Percentiles rank a stretch among this genome's conserved stretches.
phyloP scores from a whole-genome alignment of 2,888 invertebrate genomes.

The Lithodes maja region DNA sequence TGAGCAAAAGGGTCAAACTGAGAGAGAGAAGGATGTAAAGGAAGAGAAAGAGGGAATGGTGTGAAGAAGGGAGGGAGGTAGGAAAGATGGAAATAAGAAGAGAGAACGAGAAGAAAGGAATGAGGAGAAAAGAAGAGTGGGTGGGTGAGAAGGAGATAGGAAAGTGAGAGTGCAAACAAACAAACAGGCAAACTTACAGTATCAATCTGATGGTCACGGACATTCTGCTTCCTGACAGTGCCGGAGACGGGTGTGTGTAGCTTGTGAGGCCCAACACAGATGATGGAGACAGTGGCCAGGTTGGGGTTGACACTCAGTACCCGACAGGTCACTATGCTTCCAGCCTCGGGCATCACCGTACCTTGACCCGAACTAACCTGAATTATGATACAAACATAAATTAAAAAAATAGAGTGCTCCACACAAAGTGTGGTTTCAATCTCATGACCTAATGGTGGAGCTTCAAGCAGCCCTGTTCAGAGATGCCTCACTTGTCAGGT shows the following conservation, averaged over 20 bases:
- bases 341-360: slow-evolving; percentile 67
- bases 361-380: slow-evolving; percentile 62
- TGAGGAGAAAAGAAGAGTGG: not conserved
- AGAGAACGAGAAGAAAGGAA: not conserved
- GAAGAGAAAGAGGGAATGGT: not conserved
- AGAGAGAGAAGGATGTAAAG: too few species aligned
- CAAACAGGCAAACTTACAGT: slow-evolving; percentile 44
- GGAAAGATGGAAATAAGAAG: not conserved
- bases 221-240: slow-evolving; percentile 65
- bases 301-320: slow-evolving; percentile 61
- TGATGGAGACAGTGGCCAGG: slow-evolving; percentile 60
- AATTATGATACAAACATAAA: not conserved
- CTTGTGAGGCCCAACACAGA: slow-evolving; percentile 62
- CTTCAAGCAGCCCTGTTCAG: not conserved
- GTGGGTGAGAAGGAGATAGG: not conserved
- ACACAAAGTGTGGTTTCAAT: too few species aligned
- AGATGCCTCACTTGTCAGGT: not conserved
- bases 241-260: slow-evolving; percentile 66
- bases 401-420: not conserved
- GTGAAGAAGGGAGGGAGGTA: not conserved
- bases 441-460: too few species aligned
- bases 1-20: too few species aligned
- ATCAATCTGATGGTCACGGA: slow-evolving; percentile 67
- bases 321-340: slow-evolving; percentile 65
- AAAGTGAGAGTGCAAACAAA: not conserved